Evolutionary conservation across 2,888 invertebrate genomes (phyloP), one percentile per base, ranked within the genome.

Genomic region (Enoplolaimus lenunculus): DNA sequence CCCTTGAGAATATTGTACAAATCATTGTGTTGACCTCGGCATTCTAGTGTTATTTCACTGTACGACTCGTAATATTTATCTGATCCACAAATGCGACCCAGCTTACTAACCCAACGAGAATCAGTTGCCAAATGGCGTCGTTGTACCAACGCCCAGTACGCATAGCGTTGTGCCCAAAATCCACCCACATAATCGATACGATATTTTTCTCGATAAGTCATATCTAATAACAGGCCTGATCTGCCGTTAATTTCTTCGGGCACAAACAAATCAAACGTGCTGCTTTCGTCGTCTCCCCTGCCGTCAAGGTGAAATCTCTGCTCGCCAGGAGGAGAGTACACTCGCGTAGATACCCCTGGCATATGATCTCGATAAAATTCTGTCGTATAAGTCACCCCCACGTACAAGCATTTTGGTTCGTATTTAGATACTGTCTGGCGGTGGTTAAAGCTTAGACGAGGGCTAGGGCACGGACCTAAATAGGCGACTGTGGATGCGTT

Each of bases 311-410:
- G n/a, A n/a, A n/a, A n/a, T n/a, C n/a, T n/a, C n/a, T n/a, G n/a
- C n/a, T n/a, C n/a, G n/a, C n/a, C n/a, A n/a, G n/a, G n/a, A n/a
- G 59, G 60, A 70, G 77, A 75, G 26, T 89, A 87, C 69, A 93
- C 84, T 21, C 93, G 87, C 77, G 90, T 91, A 70, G 91, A 88
- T 78, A 93, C 91, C 7, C 93, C 92, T 13, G 93, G 93, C 35
- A 93, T 91, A 78, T 91, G 90, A 79, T 91, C 90, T 33, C 93
- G 86, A 81, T 91, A 93, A 78, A 91, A 91, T 76, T 89, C 89
- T 80, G 90, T 90, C 16, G 92, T 93, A 79, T 91, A 92, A 30
- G 93, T 93, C 65, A 92, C 91, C 30, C 92, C 93, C 34, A 93
- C 92, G 83, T 92, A 93, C 0, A 93, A 84, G 65, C 91, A n/a